Evolutionary conservation across 2,888 invertebrate genomes (phyloP).

Genomic region (Podabrus alpinus): DNA sequence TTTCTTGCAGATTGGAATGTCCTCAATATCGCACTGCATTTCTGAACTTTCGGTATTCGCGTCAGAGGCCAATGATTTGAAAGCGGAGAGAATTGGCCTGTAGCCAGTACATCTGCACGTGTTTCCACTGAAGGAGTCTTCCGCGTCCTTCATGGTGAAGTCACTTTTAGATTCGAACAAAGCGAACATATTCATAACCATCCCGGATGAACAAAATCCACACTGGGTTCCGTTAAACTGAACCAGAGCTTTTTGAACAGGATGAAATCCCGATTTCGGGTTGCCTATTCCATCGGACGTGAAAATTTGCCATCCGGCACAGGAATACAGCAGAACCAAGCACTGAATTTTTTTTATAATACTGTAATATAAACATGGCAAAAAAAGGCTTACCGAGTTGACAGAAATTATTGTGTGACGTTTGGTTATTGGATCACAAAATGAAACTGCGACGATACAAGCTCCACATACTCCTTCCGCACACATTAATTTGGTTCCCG

Average conservation of each 20-base stretch:
- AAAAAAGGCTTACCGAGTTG: conserved; percentile 64
- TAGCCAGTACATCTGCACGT: conserved; percentile 75
- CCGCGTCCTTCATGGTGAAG: conserved; percentile 59
- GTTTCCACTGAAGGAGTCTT: conserved; percentile 56
- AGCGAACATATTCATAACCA: conserved; percentile 77
- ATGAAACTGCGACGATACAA: conserved; percentile 62
- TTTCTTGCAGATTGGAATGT: background rate
- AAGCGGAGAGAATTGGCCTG: conserved; percentile 66
- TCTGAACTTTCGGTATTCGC: conserved; percentile 34
- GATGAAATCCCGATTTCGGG: conserved; percentile 64
- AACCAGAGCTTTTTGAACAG: conserved; percentile 63
- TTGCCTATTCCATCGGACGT: conserved; percentile 69
- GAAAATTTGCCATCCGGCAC: conserved; percentile 61
- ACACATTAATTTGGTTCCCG: conserved; percentile 74
- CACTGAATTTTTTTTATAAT: conserved; percentile 58
- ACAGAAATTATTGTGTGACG: conserved; percentile 61
- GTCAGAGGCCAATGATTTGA: conserved; percentile 61
- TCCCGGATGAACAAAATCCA: conserved; percentile 74
- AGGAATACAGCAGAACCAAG: conserved; percentile 59
- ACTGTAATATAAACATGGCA: conserved; percentile 47
- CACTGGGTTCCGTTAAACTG: conserved; percentile 69
- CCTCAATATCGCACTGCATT: background rate
- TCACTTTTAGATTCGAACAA: conserved; percentile 49
- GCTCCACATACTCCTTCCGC: conserved; percentile 75
- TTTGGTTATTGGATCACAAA: conserved; percentile 57